Percentiles rank a stretch among this genome's conserved stretches.
phyloP scores from a whole-genome alignment of 2,888 invertebrate species.

The Lepidocyrtinus sp. region DNA sequence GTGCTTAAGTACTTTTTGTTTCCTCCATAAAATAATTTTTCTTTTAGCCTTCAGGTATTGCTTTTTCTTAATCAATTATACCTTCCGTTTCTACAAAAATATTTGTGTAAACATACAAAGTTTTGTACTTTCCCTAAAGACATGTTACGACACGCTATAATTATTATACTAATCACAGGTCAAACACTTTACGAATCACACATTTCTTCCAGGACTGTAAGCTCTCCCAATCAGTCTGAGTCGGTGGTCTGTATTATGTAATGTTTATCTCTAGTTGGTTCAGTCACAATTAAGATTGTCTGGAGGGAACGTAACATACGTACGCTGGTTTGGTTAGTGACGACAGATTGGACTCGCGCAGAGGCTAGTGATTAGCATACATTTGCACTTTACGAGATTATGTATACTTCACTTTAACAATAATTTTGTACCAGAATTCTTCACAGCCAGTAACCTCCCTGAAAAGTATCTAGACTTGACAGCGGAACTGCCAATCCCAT shows the following conservation, averaged over 20 bases:
- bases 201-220: not conserved
- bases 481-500: conserved; percentile 43
- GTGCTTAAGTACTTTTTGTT: not conserved
- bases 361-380: not conserved
- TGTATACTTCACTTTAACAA: not conserved
- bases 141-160: not conserved
- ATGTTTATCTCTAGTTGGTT: too few relatives aligned
- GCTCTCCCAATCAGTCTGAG: not conserved
- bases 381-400: not conserved
- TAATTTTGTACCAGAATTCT: not conserved
- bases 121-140: not conserved
- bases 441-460: not conserved
- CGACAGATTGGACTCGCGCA: not conserved
- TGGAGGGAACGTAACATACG: not conserved
- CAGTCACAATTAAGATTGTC: not conserved
- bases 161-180: not conserved
- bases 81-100: not conserved
- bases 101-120: not conserved
- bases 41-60: not conserved
- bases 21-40: not conserved
- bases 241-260: not conserved
- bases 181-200: not conserved
- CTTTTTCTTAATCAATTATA: not conserved
- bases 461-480: conserved; percentile 44
- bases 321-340: too few relatives aligned